phyloP scores from a whole-genome alignment of 1,140 invertebrate species.

The Pogonognathellus flavescens region DNA sequence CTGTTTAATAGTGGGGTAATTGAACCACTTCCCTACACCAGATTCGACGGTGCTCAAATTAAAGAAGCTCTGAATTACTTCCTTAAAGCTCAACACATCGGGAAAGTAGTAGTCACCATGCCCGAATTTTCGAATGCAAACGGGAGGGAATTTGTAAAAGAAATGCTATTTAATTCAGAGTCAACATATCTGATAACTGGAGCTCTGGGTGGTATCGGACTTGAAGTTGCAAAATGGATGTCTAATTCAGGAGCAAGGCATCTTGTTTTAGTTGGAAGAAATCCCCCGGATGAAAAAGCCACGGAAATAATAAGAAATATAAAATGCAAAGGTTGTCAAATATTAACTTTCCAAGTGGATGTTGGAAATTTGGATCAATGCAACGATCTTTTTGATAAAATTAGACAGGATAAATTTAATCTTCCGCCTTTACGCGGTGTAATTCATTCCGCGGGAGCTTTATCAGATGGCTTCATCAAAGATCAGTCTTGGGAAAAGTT shows the following conservation, averaged over 20 bases:
- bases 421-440: slow-evolving; percentile 41
- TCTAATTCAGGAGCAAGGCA: slow-evolving; percentile 20
- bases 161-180: slow-evolving; percentile 16
- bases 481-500: slow-evolving; percentile 52
- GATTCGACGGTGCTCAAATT: background rate
- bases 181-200: slow-evolving; percentile 58
- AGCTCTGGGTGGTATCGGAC: slow-evolving; percentile 57
- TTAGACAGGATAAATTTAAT: too few relatives aligned
- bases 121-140: background rate
- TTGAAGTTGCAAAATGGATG: slow-evolving; percentile 61
- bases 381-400: background rate
- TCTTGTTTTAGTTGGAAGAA: slow-evolving; percentile 51
- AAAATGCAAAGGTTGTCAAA: background rate
- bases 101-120: slow-evolving; percentile 33
- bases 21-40: slow-evolving; percentile 13
- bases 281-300: background rate
- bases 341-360: slow-evolving; percentile 31
- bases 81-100: slow-evolving; percentile 47
- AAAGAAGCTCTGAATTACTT: slow-evolving; percentile 46
- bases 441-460: slow-evolving; percentile 54
- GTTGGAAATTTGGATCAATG: slow-evolving; percentile 51
- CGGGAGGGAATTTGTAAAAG: background rate
- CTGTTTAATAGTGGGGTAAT: background rate
- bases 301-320: background rate
- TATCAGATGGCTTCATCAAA: slow-evolving; percentile 36